Conservation (phyloP, 2,113 vertebrate species). For the Alligator sinensis region DNA sequence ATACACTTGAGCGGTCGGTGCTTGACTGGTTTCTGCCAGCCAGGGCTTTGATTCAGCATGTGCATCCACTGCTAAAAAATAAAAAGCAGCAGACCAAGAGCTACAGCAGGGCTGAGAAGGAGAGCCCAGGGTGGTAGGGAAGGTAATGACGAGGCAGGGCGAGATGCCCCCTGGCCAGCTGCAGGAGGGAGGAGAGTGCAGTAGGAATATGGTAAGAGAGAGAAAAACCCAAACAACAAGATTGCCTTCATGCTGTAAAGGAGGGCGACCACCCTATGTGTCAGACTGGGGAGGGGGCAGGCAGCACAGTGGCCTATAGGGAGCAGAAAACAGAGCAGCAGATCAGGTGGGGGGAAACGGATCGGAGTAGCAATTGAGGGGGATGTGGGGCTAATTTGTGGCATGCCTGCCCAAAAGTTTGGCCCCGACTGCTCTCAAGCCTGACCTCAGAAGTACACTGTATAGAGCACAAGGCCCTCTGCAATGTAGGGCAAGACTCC, state of each 20-base stretch:
- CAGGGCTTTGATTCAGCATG: not conserved
- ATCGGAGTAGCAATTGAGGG: too few species aligned
- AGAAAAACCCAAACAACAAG: not conserved
- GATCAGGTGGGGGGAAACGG: too few species aligned
- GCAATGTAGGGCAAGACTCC: not conserved
- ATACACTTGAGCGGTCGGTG: not conserved
- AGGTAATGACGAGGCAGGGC: not conserved
- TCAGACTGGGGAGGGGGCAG: too few species aligned
- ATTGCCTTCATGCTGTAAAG: not conserved
- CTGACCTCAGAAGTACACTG: not conserved
- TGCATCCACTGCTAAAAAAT: not conserved
- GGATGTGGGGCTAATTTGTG: too few species aligned
- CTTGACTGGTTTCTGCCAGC: not conserved
- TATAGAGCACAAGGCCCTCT: not conserved
- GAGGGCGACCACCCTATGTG: too few species aligned
- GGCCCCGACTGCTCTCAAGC: not conserved
- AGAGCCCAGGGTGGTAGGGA: not conserved
- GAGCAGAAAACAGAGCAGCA: too few species aligned
- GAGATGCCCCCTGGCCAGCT: not conserved
- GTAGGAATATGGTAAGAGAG: not conserved
- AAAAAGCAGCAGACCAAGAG: not conserved
- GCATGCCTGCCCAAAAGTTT: too few species aligned
- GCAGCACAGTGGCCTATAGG: too few species aligned
- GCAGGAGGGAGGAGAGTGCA: not conserved
- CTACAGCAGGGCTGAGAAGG: not conserved